Conservation (phyloP, 2,113 vertebrate species). For the Phrynosoma blainvillii region DNA sequence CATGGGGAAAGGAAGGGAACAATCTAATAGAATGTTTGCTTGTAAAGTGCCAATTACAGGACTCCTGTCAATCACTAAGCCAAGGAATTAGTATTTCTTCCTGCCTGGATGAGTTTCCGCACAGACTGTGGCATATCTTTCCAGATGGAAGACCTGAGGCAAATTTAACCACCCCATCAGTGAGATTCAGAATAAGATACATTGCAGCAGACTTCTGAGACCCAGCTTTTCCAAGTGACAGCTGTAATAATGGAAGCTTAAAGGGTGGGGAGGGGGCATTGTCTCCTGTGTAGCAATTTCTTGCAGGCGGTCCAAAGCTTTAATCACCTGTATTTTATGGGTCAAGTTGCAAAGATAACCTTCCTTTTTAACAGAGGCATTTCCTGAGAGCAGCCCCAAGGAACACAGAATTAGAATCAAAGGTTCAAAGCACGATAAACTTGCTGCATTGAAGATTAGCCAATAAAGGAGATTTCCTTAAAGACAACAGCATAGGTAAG, state of each 20-base stretch:
- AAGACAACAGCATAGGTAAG: not conserved
- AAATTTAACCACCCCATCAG: conserved; percentile 41
- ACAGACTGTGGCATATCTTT: conserved; percentile 9
- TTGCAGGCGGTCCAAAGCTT: conserved; percentile 62
- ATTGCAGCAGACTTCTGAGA: conserved; percentile 46
- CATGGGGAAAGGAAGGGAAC: not conserved
- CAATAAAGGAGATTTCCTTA: not conserved
- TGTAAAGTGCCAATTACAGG: conserved; percentile 53
- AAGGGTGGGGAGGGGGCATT: conserved; percentile 29
- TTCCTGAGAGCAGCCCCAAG: conserved; percentile 53
- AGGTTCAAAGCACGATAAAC: conserved; percentile 1
- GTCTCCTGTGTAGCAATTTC: conserved; percentile 20
- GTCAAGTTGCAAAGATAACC: conserved; percentile 40
- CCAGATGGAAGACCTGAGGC: conserved; percentile 60
- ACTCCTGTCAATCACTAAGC: conserved; percentile 60
- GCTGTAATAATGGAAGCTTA: conserved; percentile 36
- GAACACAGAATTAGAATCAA: not conserved
- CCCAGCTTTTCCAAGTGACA: conserved; percentile 36
- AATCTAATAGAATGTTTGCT: conserved; percentile 30
- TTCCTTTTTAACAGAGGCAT: conserved; percentile 10
- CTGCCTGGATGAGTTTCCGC: conserved; percentile 43
- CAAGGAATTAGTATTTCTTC: conserved; percentile 40
- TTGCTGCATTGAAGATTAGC: conserved; percentile 7
- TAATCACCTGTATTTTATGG: conserved; percentile 47
- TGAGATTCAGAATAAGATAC: conserved; percentile 50